Evolutionary conservation across 2,888 invertebrate species (phyloP), one percentile per base, ranked within the genome.

Genomic region (Sipunculus nudus): DNA sequence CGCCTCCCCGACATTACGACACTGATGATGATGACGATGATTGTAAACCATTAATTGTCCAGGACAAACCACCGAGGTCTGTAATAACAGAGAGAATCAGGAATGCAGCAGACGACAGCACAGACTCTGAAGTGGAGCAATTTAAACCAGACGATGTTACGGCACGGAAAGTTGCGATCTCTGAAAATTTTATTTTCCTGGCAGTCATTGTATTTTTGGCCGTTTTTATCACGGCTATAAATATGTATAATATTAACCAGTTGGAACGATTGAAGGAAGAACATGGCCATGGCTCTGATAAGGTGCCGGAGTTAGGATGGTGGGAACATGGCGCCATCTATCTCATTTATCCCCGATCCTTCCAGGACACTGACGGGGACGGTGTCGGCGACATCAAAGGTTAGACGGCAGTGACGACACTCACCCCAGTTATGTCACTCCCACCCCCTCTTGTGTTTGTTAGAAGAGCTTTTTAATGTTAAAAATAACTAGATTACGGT

Each of bases 331-430:
- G 74, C 16, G 64, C 72, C 4, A 60, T 74, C 16, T 82, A 81
- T 55, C 60, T 77, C 21, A 67, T 82, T 19, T 78, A 79, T 45
- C 76, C 79, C 4, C 72, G 72, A 2, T 78, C 79, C 35, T 81
- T 79, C 55, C 75, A 75, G 54, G 82, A 82, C 67, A 73, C 75
- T 25, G 65, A 76, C 53, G 70, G 65, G 2, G 77, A 82, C 58
- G 81, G 82, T 0, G 64, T 75, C n/a, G 82, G 82, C 0, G 82
- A 82, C 53, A 41, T 82, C 1, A 71, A 75, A 58, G 81, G 81
- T 80, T 58, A 48, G 57, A 10, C 3, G 35, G 1, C 8, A 45
- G n/a, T n/a, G n/a, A n/a, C n/a, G n/a, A n/a, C n/a, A n/a, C n/a
- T n/a, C n/a, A n/a, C n/a, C n/a, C n/a, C n/a, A n/a, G n/a, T n/a